Conservation (phyloP, 2,113 vertebrate genomes). For the Saccopteryx bilineata region DNA sequence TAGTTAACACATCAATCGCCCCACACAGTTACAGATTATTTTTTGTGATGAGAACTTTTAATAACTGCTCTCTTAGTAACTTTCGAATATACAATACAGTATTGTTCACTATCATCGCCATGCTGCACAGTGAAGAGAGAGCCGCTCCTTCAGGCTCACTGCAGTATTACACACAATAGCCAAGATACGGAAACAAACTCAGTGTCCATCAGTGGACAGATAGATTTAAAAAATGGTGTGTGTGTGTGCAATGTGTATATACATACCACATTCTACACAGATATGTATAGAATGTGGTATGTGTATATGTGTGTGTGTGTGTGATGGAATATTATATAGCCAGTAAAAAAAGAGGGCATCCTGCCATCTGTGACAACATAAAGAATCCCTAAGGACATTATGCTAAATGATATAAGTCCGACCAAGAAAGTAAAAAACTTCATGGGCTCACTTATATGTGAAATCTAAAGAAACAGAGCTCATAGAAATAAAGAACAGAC, state of each 20-base stretch:
- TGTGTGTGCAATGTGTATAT: neutral
- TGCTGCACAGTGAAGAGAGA: fast-evolving
- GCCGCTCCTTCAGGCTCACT: fast-evolving
- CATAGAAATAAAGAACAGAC: neutral
- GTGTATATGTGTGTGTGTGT: too few relatives aligned
- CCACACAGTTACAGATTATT: neutral
- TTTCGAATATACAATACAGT: neutral
- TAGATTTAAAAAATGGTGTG: neutral
- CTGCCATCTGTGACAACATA: neutral
- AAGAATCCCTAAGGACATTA: neutral
- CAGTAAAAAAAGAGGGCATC: neutral
- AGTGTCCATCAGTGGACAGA: neutral
- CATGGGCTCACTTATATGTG: neutral
- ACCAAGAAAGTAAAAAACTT: neutral
- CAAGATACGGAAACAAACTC: neutral
- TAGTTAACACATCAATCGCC: neutral
- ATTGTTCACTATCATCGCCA: neutral
- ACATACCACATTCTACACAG: neutral
- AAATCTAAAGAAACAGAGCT: neutral
- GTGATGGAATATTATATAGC: neutral
- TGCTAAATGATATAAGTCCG: neutral
- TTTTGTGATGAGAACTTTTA: neutral
- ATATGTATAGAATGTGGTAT: neutral
- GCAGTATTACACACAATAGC: neutral
- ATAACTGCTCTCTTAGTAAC: neutral